Evolutionary conservation across 2,888 invertebrate species (phyloP).

Genomic region (Notodonta ziczac): DNA sequence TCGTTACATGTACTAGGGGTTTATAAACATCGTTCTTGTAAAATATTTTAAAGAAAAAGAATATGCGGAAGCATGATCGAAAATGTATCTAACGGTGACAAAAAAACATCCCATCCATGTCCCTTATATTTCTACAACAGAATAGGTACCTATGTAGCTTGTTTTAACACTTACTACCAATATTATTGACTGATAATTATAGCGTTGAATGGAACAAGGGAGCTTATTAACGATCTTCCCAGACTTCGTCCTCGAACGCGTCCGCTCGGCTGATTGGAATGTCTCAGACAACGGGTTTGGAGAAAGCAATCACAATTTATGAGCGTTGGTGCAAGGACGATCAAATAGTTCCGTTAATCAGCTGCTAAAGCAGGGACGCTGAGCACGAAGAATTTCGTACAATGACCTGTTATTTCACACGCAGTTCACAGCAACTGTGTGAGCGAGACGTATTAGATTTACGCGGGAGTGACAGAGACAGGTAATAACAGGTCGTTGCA

Average conservation of each 20-base stretch:
- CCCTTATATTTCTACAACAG: no score
- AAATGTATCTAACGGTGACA: no score
- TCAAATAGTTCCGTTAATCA: conserved; percentile 28
- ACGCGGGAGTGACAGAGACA: no score
- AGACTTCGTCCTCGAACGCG: conserved; percentile 51
- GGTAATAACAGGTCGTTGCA: no score
- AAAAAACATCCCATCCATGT: no score
- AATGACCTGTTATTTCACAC: no score
- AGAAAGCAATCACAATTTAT: conserved; percentile 69
- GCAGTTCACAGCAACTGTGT: no score
- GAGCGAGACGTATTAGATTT: no score
- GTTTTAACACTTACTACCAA: neutral
- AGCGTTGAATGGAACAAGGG: conserved; percentile 31
- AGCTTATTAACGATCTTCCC: conserved; percentile 57
- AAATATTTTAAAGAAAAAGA: neutral
- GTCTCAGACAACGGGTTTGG: conserved; percentile 59
- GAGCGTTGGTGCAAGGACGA: conserved; percentile 44
- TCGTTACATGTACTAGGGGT: neutral
- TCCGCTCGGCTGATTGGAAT: conserved; percentile 60
- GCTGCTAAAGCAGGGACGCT: no score
- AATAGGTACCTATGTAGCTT: no score
- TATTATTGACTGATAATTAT: conserved; percentile 29
- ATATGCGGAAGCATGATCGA: neutral
- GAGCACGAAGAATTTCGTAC: no score
- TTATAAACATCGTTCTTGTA: neutral